Percentiles rank a stretch among this genome's conserved stretches.
phyloP scores from a whole-genome alignment of 2,113 vertebrate species.

The Atrichornis clamosus region DNA sequence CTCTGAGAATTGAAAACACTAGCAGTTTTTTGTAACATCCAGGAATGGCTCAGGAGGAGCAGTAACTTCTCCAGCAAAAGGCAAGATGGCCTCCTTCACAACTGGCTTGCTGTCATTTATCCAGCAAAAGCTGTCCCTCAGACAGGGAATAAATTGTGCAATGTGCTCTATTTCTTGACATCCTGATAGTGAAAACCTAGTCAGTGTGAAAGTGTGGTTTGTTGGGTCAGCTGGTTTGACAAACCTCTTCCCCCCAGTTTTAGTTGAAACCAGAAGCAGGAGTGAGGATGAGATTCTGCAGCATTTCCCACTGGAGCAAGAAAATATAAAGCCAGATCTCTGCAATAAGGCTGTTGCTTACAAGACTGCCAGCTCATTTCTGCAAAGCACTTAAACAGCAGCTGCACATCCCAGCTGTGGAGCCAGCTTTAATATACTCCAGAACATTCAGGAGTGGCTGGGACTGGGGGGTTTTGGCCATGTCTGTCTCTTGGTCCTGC shows the following conservation, averaged over 20 bases:
- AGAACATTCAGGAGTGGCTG: not conserved
- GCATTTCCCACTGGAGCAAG: not conserved
- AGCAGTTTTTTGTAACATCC: not conserved
- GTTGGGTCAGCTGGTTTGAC: not conserved
- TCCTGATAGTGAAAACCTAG: not conserved
- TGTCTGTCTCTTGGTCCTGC: not conserved
- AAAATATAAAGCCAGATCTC: not conserved
- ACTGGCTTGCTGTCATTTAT: not conserved
- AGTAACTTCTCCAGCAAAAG: conserved; percentile 13
- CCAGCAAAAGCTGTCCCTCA: not conserved
- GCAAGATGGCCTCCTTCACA: conserved; percentile 16
- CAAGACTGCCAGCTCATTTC: not conserved
- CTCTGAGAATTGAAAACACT: not conserved
- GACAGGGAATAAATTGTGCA: not conserved
- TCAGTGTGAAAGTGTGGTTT: not conserved
- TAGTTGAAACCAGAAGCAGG: not conserved
- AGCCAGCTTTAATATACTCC: not conserved
- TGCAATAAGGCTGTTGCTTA: not conserved
- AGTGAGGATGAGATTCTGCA: not conserved
- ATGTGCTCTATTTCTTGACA: not conserved
- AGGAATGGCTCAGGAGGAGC: not conserved
- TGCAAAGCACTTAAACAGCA: not conserved
- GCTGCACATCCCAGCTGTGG: not conserved
- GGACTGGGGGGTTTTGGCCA: not conserved
- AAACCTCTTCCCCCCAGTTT: not conserved